Evolutionary conservation across 2,797 vertebrate genomes (phyloP), one percentile per base, ranked within the genome.

Genomic region (Micropoecilia bifurca): DNA sequence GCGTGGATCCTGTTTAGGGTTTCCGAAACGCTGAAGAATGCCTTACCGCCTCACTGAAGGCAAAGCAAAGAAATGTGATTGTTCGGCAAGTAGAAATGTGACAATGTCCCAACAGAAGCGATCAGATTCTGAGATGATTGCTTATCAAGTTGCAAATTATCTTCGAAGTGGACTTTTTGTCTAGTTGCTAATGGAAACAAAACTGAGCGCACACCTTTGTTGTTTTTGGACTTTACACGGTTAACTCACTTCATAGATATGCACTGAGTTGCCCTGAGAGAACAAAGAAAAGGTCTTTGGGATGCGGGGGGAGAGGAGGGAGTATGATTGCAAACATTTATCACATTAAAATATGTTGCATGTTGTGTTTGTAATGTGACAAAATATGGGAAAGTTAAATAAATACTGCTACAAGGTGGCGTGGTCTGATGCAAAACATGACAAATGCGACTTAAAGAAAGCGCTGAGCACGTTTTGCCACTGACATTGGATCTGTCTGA

Each of bases 1-100:
- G 48, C 46, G 74, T 78, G 86, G 84, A 80, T 88, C 66, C 73
- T 66, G 74, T 14, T 83, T 45, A 76, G 55, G 55, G 5, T 53
- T 85, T 83, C 55, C 55, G 45, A 82, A 47, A 77, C 69, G 36
- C 55, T 76, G 68, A 80, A 10, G 6, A 85, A 88, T 78, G 53
- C 82, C 78, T 50, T 76, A 57, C 73, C 39, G 41, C 12, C 46
- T 43, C 59, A 36, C 73, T 77, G 18, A 59, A 48, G 61, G 8
- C 47, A 3, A 72, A 36, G 22, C 57, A 20, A 47, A 18, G 45
- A 61, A 14, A 47, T 41, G 43, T 59, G 61, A 78, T 10, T 59
- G n/a, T 48, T 3, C 73, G 22, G 10, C 43, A 0, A 75, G 22
- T 50, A 30, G 73, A 33, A 78, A 63, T 20, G 16, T 14, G 66